These are phyloP conservation scores for Nasonia giraulti DNA, from an alignment of 1,140 invertebrate species.

Conservation along the genomic window DNA sequence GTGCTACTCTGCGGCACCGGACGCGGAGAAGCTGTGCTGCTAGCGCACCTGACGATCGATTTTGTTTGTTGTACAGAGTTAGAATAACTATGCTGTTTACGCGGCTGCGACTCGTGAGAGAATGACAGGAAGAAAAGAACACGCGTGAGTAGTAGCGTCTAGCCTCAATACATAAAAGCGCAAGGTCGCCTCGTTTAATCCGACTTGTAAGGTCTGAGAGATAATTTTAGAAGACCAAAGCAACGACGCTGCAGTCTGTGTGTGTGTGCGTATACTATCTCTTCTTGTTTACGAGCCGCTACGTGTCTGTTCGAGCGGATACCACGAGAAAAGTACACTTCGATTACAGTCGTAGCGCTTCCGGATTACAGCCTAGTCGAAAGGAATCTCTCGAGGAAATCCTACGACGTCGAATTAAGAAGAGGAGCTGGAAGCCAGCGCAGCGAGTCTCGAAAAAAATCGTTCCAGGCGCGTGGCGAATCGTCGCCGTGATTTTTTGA, in stretches of 20 bases:
- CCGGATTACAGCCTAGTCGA: not conserved
- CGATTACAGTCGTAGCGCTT: conserved; percentile 2
- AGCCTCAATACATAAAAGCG: not conserved
- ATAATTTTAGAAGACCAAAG: conserved; percentile 27
- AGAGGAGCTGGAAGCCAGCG: too few relatives aligned
- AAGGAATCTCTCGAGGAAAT: not conserved
- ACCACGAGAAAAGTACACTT: not conserved
- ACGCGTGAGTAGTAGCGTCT: not conserved
- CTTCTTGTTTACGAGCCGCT: too few relatives aligned
- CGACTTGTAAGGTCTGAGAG: not conserved
- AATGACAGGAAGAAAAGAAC: not conserved
- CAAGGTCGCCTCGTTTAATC: too few relatives aligned
- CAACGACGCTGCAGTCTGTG: too few relatives aligned
- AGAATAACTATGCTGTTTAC: too few relatives aligned
- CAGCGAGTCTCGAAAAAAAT: not conserved
- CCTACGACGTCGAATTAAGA: not conserved
- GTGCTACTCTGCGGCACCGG: not conserved
- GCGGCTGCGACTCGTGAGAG: too few relatives aligned
- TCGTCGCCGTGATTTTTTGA: conserved; percentile 52
- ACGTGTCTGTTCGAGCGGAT: too few relatives aligned
- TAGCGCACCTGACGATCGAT: not conserved
- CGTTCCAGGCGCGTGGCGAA: conserved; percentile 25
- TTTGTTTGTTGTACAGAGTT: too few relatives aligned
- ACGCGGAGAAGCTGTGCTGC: not conserved
- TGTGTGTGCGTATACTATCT: too few relatives aligned